Conservation (phyloP, 1,140 invertebrate genomes). For the Temnothorax longispinosus region DNA sequence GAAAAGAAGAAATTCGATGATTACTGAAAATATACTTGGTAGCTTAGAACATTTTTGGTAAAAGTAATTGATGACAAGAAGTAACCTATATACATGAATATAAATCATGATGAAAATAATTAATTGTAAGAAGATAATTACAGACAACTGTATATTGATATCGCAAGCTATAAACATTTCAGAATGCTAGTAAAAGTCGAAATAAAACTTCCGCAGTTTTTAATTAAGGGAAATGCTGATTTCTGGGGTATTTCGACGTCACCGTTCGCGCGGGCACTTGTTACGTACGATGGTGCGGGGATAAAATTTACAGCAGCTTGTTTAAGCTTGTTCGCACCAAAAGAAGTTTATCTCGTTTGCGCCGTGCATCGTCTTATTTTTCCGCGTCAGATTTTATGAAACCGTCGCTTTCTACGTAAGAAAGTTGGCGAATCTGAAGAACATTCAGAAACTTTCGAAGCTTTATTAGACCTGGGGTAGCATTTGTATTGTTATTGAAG, state of each 20-base stretch:
- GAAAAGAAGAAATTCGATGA: background rate
- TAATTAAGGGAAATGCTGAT: constrained; percentile 26
- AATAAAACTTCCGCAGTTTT: constrained; percentile 20
- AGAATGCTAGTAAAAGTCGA: background rate
- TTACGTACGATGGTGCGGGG: background rate
- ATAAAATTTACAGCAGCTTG: constrained; percentile 59
- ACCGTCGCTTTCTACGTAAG: constrained; percentile 18
- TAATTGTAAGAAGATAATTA: background rate
- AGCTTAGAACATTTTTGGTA: background rate
- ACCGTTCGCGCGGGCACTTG: background rate
- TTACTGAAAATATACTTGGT: background rate
- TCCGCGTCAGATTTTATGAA: constrained; percentile 66
- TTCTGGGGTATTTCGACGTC: background rate
- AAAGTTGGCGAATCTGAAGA: constrained; percentile 51
- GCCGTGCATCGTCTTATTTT: constrained; percentile 49
- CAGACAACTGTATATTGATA: background rate
- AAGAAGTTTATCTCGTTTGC: constrained; percentile 70
- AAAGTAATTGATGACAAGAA: background rate
- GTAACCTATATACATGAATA: background rate
- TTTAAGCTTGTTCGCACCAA: constrained; percentile 44
- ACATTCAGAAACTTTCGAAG: constrained; percentile 64
- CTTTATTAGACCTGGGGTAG: constrained; percentile 65
- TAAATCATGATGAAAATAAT: background rate
- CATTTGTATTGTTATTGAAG: constrained; percentile 60
- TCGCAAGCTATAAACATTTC: background rate